Evolutionary conservation across 2,888 invertebrate species (phyloP), one percentile per base, ranked within the genome.

Genomic region (Romanomermis culicivorax): DNA sequence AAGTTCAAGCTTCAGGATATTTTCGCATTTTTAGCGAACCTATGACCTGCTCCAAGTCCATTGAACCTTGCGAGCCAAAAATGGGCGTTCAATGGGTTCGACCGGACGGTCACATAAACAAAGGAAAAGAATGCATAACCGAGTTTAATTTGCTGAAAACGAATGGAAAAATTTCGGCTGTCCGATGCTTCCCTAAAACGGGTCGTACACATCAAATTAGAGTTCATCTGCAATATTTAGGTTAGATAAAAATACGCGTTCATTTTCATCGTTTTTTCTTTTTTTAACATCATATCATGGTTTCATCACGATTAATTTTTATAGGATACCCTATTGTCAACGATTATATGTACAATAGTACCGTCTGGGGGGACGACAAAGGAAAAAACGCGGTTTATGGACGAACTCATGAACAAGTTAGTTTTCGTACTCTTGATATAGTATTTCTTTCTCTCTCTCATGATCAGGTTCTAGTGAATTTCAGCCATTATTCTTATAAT

Each of bases 151-250:
- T 84, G 66, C 73, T 95, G 53, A 85, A 85, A 29, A 87, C 77
- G 74, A 86, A 91, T 72, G 80, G 81, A 1, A 81, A 80, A 66
- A 83, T 86, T 0, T 93, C 93, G 67, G 84, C 93, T 29, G 89
- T 97, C 7, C 77, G 84, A 36, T 93, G 91, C 74, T 81, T 82
- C 67, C 95, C 95, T 1, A 81, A 83, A 67, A 95, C 95, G 1
- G 97, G 97, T 1, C 77, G 97, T 59, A 97, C 95, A 82, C 97
- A 97, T 71, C 97, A 97, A 75, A 97, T 97, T 63, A 78, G 97
- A 60, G 91, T 97, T 29, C 97, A 99, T 72, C 78, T 95, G 59
- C 97, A 99, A 73, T 97, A 84, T 72, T 77, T 97, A 65, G 95
- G 88, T 86, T 60, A 57, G 63, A 56, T 30, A 49, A n/a, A n/a